Evolutionary conservation across 1,140 invertebrate species (phyloP).

Genomic region (Heterodera schachtii): DNA sequence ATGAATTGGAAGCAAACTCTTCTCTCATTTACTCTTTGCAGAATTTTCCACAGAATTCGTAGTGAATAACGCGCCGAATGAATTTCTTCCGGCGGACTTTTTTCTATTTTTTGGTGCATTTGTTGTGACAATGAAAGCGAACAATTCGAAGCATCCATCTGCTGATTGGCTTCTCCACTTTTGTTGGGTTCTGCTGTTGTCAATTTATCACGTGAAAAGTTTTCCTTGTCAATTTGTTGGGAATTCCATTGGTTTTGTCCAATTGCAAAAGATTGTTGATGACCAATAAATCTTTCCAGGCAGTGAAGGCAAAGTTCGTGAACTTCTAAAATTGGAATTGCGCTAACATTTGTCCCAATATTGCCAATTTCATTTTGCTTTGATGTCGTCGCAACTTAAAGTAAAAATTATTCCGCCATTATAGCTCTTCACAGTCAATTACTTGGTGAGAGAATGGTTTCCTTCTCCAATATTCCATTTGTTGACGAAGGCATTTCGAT

Average conservation of each 20-base stretch:
- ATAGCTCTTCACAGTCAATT: neutral
- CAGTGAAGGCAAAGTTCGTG: neutral
- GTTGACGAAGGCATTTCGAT: neutral
- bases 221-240: neutral
- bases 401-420: neutral
- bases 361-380: neutral
- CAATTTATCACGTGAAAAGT: neutral
- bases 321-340: neutral
- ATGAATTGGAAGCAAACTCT: neutral
- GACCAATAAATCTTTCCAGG: neutral
- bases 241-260: neutral
- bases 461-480: neutral
- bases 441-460: neutral
- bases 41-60: slow-evolving; percentile 37
- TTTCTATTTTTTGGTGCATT: slow-evolving; percentile 10
- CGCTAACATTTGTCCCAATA: neutral
- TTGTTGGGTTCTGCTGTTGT: neutral
- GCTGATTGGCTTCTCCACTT: slow-evolving; percentile 5
- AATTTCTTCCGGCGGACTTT: neutral
- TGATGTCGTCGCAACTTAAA: neutral
- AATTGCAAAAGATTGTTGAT: neutral
- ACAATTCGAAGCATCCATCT: neutral
- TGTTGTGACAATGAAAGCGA: slow-evolving; percentile 1
- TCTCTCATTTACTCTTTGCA: slow-evolving; percentile 6
- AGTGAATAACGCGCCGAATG: slow-evolving; percentile 21